Percentiles rank a stretch among this genome's conserved stretches.
phyloP scores from a whole-genome alignment of 2,797 vertebrate species.

The Hirundo rustica region DNA sequence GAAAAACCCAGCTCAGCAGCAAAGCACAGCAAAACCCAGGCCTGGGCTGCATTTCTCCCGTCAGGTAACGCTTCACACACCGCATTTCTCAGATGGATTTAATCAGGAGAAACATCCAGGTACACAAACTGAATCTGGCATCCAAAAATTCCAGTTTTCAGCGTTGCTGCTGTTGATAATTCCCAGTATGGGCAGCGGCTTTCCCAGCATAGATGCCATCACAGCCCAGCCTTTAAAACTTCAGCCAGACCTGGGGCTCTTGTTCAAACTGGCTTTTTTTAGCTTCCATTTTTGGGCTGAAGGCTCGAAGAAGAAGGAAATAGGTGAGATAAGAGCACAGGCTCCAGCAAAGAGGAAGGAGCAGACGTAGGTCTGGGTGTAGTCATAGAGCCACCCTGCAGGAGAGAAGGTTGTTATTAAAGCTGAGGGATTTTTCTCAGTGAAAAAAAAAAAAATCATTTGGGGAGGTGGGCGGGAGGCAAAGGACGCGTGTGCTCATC shows the following conservation, averaged over 20 bases:
- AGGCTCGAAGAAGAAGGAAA: slow-evolving; percentile 89
- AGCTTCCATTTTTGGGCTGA: slow-evolving; percentile 82
- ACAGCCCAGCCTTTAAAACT: not conserved
- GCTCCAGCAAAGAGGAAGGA: slow-evolving; percentile 92
- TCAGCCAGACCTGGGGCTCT: not conserved
- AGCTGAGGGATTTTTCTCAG: not conserved
- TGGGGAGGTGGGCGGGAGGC: not conserved
- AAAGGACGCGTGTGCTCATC: not conserved
- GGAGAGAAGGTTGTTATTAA: slow-evolving; percentile 15
- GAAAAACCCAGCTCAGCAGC: not conserved
- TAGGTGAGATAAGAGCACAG: slow-evolving; percentile 88
- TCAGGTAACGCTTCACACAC: not conserved
- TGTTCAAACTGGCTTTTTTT: slow-evolving; percentile 55
- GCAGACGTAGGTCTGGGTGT: slow-evolving; percentile 88
- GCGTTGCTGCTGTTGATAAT: not conserved
- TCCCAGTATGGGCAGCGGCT: not conserved
- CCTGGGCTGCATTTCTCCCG: not conserved
- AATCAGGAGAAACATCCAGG: not conserved
- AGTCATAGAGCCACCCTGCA: slow-evolving; percentile 91
- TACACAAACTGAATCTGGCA: not conserved
- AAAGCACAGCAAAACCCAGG: accelerated
- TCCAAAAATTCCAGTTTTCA: not conserved
- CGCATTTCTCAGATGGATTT: not conserved
- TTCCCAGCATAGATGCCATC: accelerated
- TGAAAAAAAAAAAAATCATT: not conserved